A percentile compares a stretch with the other conserved stretches of the same genome.
Evolutionary conservation across 2,888 invertebrate species (phyloP).

Genomic region (Dicycla oo): DNA sequence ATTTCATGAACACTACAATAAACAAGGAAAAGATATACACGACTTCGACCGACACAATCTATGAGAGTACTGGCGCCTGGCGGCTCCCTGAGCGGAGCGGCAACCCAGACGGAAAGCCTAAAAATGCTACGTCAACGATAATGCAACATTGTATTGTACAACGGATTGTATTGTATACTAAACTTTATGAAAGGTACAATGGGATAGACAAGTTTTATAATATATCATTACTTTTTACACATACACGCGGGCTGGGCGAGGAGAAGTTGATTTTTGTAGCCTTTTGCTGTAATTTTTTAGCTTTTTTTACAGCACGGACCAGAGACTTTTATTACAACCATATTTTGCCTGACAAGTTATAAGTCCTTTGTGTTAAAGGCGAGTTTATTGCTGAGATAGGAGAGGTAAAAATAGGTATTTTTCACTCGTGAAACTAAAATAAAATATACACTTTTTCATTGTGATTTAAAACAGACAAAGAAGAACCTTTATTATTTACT

Average conservation of each 20-base stretch:
- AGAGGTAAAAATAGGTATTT: background rate
- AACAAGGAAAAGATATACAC: no score
- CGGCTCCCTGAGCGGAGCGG: no score
- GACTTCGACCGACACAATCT: no score
- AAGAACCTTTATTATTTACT: background rate
- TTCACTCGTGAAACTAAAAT: background rate
- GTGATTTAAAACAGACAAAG: background rate
- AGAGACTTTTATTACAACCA: background rate
- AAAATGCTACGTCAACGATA: no score
- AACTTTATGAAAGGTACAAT: no score
- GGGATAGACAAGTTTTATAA: no score
- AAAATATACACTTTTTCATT: background rate
- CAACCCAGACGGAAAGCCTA: no score
- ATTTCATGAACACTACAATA: no score
- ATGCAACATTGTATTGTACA: no score
- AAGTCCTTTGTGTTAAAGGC: background rate
- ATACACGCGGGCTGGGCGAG: background rate
- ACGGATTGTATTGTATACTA: no score
- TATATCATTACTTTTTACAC: background rate
- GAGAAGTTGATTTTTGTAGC: no score
- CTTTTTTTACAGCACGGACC: background rate
- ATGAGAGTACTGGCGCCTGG: no score
- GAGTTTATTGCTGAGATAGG: background rate
- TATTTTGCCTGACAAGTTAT: background rate
- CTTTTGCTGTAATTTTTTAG: background rate